Evolutionary conservation across 2,113 vertebrate genomes (phyloP), one percentile per base, ranked within the genome.

Genomic region (Sminthopsis crassicaudata): DNA sequence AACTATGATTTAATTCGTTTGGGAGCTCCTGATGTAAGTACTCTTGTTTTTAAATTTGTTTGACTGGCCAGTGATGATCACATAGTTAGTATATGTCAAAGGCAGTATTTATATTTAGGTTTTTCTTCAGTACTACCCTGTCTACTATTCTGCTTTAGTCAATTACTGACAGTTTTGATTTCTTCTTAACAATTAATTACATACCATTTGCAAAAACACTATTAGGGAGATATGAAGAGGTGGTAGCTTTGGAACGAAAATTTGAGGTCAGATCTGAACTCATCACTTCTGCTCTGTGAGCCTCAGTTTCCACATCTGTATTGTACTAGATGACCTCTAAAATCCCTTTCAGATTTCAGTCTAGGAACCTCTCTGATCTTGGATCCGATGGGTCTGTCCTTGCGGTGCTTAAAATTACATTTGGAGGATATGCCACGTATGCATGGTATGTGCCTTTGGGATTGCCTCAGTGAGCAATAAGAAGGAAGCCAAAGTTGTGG

Each of bases 391-490:
- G 36, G 67, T 84, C n/a, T 42, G n/a, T 30, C 30, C n/a, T 19
- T 8, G 19, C 8, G 14, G 19, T n/a, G 42, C 67, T 42, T 42
- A n/a, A n/a, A 36, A 76, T 76, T 60, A 27, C 10, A 12, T 60
- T 60, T n/a, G 60, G 60, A 76, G 60, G 36, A 19, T 76, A 12
- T 19, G 30, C 60, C 30, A 19, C 14, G 60, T 42, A 36, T 76
- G 5, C n/a, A 84, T 42, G 6, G 5, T 91, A n/a, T 53, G 67
- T 25, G 26, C 93, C 94, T 89, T 91, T 50, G 50, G 94, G 54
- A 50, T 36, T 54, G 25, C 93, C 89, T 93, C 92, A 94, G 55
- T 94, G 91, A 93, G 84, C 53, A 90, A 12, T 93, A 53, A 42
- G 30, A 42, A 30, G 23, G n/a, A 55, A 96, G 46, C 27, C 67